These are phyloP conservation scores for Scortum barcoo DNA, from an alignment of 2,113 vertebrate species.

Conservation along the genomic window DNA sequence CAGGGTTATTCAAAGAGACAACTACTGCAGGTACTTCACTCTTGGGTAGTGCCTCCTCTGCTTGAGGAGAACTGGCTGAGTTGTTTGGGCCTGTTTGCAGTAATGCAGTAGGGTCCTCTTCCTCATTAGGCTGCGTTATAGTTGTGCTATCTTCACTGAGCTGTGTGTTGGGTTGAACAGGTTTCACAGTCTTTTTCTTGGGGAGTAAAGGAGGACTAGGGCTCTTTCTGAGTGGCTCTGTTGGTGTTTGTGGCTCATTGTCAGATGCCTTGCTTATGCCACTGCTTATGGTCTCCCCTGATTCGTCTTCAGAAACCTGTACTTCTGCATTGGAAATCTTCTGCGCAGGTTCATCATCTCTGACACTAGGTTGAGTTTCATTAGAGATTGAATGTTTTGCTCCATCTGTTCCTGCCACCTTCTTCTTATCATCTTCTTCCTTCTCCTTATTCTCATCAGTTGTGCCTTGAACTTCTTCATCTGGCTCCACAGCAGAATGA, in stretches of 20 bases:
- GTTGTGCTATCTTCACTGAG: background rate
- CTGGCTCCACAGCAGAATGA: background rate
- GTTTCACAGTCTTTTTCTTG: slow-evolving; percentile 65
- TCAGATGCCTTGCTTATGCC: background rate
- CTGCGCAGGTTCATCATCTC: slow-evolving; percentile 31
- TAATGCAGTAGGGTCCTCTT: background rate
- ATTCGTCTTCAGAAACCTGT: slow-evolving; percentile 54
- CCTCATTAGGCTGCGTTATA: background rate
- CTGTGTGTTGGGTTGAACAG: background rate
- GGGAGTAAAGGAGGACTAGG: slow-evolving; percentile 42
- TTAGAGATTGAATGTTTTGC: background rate
- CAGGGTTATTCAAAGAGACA: slow-evolving; percentile 43
- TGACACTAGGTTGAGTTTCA: slow-evolving; percentile 34
- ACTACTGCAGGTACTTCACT: slow-evolving; percentile 11
- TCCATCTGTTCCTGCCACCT: slow-evolving; percentile 13
- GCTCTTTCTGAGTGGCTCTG: slow-evolving; percentile 56
- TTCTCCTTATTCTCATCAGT: slow-evolving; percentile 26
- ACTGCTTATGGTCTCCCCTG: slow-evolving; percentile 4
- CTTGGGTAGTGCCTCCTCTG: slow-evolving; percentile 26
- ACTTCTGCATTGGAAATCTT: background rate
- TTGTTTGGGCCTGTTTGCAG: slow-evolving; percentile 14
- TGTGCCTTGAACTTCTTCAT: slow-evolving; percentile 3
- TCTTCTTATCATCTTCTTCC: slow-evolving; percentile 18
- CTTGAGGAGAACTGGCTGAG: background rate
- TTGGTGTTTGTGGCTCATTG: slow-evolving; percentile 60